Percentiles rank a stretch among this genome's conserved stretches.
phyloP scores from a whole-genome alignment of 2,113 vertebrate genomes.

The Tragelaphus buxtoni region DNA sequence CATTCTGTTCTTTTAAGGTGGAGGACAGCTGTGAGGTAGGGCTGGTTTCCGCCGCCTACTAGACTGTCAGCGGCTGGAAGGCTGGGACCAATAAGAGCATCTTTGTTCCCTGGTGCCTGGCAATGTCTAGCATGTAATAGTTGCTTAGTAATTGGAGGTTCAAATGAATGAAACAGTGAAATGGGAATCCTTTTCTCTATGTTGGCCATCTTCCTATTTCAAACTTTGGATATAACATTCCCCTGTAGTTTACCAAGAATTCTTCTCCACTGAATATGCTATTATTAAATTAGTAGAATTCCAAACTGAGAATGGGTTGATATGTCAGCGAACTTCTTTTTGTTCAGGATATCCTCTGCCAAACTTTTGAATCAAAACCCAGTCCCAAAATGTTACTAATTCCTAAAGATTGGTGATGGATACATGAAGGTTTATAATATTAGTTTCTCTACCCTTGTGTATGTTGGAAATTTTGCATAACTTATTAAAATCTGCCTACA shows the following conservation, averaged over 20 bases:
- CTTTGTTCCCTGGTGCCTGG: not conserved
- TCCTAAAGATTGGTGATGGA: not conserved
- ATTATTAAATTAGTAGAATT: not conserved
- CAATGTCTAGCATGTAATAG: not conserved
- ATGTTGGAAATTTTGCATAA: not conserved
- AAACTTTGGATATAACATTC: not conserved
- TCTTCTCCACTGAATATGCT: not conserved
- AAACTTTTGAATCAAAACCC: not conserved
- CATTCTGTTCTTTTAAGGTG: not conserved
- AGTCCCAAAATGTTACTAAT: not conserved
- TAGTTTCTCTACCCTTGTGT: not conserved
- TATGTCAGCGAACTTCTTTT: not conserved
- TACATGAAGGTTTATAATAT: not conserved
- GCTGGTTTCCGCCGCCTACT: not conserved
- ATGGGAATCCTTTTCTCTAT: not conserved
- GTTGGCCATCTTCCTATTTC: not conserved
- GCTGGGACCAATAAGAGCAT: not conserved
- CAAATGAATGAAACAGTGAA: not conserved
- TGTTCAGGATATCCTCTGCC: not conserved
- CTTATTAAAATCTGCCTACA: not conserved
- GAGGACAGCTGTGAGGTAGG: not conserved
- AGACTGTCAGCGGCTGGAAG: not conserved
- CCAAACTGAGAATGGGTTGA: not conserved
- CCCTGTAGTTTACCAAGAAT: not conserved
- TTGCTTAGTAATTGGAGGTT: not conserved